phyloP scores from a whole-genome alignment of 1,140 invertebrate species.

The Dendroctonus valens region DNA sequence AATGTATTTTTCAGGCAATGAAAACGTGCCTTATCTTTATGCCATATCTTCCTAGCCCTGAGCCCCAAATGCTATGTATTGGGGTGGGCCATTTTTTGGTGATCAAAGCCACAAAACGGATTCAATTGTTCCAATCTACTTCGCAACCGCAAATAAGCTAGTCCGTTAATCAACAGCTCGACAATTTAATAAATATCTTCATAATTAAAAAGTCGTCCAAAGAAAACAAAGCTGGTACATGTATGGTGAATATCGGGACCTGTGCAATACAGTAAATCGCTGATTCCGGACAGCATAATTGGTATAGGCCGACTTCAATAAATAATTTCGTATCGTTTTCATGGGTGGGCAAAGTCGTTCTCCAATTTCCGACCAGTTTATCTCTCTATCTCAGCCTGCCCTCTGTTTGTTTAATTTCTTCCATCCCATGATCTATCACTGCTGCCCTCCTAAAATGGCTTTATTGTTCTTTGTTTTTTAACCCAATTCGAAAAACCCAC shows the following conservation, averaged over 20 bases:
- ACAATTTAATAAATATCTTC: constrained; percentile 31
- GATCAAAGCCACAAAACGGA: too few relatives aligned
- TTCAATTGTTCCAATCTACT: too few relatives aligned
- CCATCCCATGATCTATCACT: constrained; percentile 15
- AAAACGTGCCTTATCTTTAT: too few relatives aligned
- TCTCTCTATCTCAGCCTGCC: constrained; percentile 40
- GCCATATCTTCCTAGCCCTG: too few relatives aligned
- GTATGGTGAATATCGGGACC: constrained; percentile 6
- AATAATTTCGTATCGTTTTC: constrained; percentile 30
- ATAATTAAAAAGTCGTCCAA: constrained; percentile 30
- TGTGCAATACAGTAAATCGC: constrained; percentile 21
- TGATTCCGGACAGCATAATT: constrained; percentile 23
- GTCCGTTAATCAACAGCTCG: constrained; percentile 16
- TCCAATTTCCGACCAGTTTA: constrained; percentile 44
- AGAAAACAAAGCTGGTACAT: constrained; percentile 16
- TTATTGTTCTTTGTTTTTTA: too few relatives aligned
- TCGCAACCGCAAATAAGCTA: too few relatives aligned
- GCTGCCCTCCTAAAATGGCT: neutral
- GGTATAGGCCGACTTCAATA: constrained; percentile 20
- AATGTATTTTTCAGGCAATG: too few relatives aligned
- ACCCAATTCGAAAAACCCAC: too few relatives aligned
- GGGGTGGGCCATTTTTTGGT: too few relatives aligned
- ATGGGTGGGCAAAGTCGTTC: constrained; percentile 44
- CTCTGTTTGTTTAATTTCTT: constrained; percentile 31
- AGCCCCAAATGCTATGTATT: too few relatives aligned